phyloP scores from a whole-genome alignment of 2,797 vertebrate species.

The Fundulus diaphanus region DNA sequence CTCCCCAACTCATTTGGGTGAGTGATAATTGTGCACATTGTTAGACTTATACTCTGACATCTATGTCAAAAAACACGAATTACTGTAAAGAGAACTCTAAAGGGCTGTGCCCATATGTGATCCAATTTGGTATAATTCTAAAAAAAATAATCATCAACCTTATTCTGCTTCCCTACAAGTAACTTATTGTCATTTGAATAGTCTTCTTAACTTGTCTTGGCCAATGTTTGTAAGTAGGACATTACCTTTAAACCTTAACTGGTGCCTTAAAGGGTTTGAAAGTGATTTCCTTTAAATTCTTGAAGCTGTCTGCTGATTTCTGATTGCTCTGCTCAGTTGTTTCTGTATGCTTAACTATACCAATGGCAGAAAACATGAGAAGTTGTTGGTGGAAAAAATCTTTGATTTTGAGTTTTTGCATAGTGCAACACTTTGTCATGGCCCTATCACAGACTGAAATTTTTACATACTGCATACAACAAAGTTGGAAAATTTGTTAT shows the following conservation, averaged over 20 bases:
- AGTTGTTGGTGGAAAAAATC: not conserved
- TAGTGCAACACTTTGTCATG: not conserved
- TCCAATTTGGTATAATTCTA: conserved; percentile 48
- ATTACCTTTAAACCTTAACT: conserved; percentile 34
- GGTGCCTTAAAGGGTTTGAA: conserved; percentile 44
- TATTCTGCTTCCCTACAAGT: conserved; percentile 42
- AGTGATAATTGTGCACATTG: conserved; percentile 58
- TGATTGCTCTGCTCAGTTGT: conserved; percentile 35
- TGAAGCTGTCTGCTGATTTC: conserved; percentile 47
- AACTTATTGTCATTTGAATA: conserved; percentile 29
- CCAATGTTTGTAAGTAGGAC: conserved; percentile 22
- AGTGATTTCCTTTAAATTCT: conserved; percentile 53
- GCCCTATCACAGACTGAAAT: not conserved
- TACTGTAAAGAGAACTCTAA: conserved; percentile 54
- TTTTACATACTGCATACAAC: not conserved
- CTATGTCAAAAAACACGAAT: conserved; percentile 43
- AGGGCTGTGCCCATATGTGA: conserved; percentile 31
- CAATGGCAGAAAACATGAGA: not conserved
- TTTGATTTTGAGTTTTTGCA: too few species aligned
- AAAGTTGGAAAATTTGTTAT: not conserved
- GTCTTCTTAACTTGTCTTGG: conserved; percentile 45
- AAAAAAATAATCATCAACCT: conserved; percentile 43
- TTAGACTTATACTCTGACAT: conserved; percentile 45
- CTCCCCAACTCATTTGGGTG: conserved; percentile 65
- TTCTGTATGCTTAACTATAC: conserved; percentile 9